phyloP scores from a whole-genome alignment of 2,113 vertebrate genomes.

The Oophaga pumilio region DNA sequence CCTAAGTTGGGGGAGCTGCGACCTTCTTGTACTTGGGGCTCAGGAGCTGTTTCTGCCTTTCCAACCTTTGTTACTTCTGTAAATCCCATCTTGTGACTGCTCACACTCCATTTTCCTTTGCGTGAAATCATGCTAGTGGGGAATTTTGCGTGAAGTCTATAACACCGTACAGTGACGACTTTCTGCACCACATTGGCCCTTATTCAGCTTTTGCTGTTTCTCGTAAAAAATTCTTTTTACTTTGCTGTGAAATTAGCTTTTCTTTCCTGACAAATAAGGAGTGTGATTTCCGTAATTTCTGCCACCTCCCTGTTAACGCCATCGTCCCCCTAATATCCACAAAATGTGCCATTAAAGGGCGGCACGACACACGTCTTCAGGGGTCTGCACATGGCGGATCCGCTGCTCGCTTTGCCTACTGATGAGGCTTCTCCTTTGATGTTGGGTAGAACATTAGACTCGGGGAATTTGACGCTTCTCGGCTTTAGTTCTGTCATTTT shows the following conservation, averaged over 20 bases:
- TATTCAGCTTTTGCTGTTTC: background rate
- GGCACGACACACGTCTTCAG: background rate
- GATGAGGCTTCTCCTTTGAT: slow-evolving; percentile 40
- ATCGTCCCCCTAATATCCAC: background rate
- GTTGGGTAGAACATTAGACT: slow-evolving; percentile 33
- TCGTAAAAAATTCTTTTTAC: background rate
- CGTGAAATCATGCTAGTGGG: too few relatives aligned
- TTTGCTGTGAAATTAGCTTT: background rate
- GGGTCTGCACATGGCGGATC: background rate
- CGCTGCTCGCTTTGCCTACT: slow-evolving; percentile 17
- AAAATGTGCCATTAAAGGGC: slow-evolving; percentile 27
- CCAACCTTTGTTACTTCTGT: too few relatives aligned
- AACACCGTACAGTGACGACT: background rate
- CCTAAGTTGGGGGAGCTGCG: too few relatives aligned
- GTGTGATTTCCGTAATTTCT: slow-evolving; percentile 2
- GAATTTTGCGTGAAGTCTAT: too few relatives aligned
- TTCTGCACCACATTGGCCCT: background rate
- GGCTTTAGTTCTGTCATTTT: slow-evolving; percentile 43
- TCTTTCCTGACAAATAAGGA: background rate
- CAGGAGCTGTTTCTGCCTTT: too few relatives aligned
- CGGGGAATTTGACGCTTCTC: slow-evolving; percentile 6
- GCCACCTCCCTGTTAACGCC: background rate
- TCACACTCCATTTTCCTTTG: too few relatives aligned
- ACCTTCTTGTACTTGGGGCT: too few relatives aligned
- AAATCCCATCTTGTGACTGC: too few relatives aligned